These are phyloP conservation scores for Spatula clypeata DNA, from an alignment of 2,797 vertebrate genomes.

Conservation along the genomic window DNA sequence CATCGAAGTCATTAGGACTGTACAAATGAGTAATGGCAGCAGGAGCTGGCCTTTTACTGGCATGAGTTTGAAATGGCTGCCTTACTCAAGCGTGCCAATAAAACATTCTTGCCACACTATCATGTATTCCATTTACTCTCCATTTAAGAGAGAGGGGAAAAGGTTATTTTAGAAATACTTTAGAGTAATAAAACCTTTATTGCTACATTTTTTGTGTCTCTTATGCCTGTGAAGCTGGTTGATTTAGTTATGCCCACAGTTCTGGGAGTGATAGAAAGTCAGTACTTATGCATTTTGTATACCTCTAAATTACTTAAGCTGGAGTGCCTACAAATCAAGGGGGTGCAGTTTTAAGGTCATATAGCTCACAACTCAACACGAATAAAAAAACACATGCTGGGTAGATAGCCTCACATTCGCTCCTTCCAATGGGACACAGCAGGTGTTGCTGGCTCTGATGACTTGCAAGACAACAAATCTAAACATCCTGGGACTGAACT, in stretches of 20 bases:
- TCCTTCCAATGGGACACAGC: neutral
- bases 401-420: neutral
- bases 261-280: constrained; percentile 14
- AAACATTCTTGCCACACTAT: constrained; percentile 32
- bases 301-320: constrained; percentile 27
- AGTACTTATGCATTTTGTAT: constrained; percentile 15
- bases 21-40: constrained; percentile 46
- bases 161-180: constrained; percentile 73
- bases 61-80: constrained; percentile 41
- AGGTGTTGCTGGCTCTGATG: neutral
- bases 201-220: constrained; percentile 48
- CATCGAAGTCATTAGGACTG: neutral
- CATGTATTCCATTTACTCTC: constrained; percentile 50
- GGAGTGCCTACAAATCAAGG: neutral
- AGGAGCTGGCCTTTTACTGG: constrained; percentile 29
- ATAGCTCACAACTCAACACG: neutral
- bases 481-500: neutral
- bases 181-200: constrained; percentile 66
- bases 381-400: neutral
- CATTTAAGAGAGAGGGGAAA: constrained; percentile 62
- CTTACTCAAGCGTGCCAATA: constrained; percentile 31
- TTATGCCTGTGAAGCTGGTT: constrained; percentile 15
- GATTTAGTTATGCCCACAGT: constrained; percentile 46
- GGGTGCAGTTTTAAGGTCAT: neutral
- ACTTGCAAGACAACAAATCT: neutral